Percentiles rank a stretch among this genome's conserved stretches.
Evolutionary conservation across 2,888 invertebrate genomes (phyloP).

Genomic region (Pyrocoelia pectoralis): DNA sequence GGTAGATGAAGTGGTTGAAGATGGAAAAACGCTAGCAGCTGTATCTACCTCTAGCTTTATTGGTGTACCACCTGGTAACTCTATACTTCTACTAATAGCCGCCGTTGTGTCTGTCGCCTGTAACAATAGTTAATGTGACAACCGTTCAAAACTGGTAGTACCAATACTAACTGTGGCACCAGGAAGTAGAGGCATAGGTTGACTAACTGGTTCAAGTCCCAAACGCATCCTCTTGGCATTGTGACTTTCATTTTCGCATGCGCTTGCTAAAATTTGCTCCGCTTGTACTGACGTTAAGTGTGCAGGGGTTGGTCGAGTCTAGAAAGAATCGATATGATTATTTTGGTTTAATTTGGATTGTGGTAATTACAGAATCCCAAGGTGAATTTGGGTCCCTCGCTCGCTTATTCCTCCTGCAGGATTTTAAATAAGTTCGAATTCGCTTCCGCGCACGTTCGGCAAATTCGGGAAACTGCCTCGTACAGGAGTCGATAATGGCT

Average conservation of each 20-base stretch:
- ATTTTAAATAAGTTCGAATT: conserved; percentile 94
- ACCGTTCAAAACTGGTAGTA: not conserved
- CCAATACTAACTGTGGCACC: conserved; percentile 67
- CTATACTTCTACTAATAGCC: conserved; percentile 60
- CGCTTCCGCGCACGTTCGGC: conserved; percentile 94
- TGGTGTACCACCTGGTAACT: conserved; percentile 55
- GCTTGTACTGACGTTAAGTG: conserved; percentile 97
- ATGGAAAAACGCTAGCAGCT: conserved; percentile 54
- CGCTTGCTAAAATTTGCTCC: conserved; percentile 93
- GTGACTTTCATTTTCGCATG: conserved; percentile 97
- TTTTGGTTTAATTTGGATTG: not conserved
- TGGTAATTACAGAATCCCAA: conserved; percentile 85
- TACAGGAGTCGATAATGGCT: conserved; percentile 96
- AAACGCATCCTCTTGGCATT: conserved; percentile 97
- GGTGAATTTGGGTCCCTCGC: conserved; percentile 81
- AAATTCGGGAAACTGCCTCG: conserved; percentile 96
- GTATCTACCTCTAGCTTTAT: conserved; percentile 56
- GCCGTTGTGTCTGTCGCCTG: conserved; percentile 70
- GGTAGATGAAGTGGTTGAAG: conserved; percentile 62
- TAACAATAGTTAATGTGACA: conserved; percentile 21
- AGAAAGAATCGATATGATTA: conserved; percentile 46
- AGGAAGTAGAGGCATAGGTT: conserved; percentile 82
- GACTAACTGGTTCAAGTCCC: conserved; percentile 93
- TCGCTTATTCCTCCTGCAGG: conserved; percentile 92
- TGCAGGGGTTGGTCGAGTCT: conserved; percentile 94